Conservation (phyloP, 2,113 vertebrate species). For the Chloroceryle aenea region DNA sequence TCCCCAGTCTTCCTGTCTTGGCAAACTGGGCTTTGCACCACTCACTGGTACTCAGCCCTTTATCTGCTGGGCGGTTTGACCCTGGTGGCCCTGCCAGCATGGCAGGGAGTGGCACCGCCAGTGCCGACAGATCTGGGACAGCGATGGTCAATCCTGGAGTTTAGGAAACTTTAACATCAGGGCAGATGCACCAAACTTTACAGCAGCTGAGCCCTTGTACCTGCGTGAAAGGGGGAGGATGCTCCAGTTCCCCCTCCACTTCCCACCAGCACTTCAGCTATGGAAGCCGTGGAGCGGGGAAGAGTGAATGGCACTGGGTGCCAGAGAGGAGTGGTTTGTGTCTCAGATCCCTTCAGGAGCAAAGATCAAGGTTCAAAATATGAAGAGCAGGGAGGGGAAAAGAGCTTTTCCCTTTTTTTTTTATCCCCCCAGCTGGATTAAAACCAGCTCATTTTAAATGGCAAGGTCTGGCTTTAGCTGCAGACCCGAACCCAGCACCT, state of each 20-base stretch:
- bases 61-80: background rate
- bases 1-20: background rate
- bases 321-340: background rate
- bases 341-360: background rate
- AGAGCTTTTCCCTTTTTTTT: too few relatives aligned
- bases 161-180: rapidly evolving
- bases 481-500: rapidly evolving
- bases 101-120: background rate
- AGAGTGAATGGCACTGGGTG: rapidly evolving
- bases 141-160: rapidly evolving
- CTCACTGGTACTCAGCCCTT: rapidly evolving
- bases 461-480: background rate
- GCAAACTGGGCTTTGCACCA: background rate
- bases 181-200: rapidly evolving
- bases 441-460: background rate
- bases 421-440: too few relatives aligned
- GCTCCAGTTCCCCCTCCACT: background rate
- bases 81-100: background rate
- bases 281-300: rapidly evolving
- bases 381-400: background rate
- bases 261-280: background rate
- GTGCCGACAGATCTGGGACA: rapidly evolving
- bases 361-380: background rate
- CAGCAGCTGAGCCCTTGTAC: background rate
- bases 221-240: background rate